Percentiles rank a stretch among this genome's conserved stretches.
Conservation (phyloP, 2,797 vertebrate genomes). For the Sebastes minor region DNA sequence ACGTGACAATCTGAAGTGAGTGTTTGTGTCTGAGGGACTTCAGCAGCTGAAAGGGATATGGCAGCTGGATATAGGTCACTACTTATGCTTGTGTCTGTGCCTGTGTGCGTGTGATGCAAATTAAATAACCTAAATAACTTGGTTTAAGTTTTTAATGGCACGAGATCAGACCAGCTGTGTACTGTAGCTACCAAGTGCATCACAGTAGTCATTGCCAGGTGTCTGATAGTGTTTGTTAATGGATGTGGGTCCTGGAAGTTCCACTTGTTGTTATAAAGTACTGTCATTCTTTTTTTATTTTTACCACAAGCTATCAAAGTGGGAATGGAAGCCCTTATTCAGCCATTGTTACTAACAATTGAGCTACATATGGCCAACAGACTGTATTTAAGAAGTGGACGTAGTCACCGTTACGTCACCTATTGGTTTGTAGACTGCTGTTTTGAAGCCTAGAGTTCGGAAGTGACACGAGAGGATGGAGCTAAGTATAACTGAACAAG, state of each 20-base stretch:
- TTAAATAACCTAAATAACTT: background rate
- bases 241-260: background rate
- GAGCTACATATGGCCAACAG: background rate
- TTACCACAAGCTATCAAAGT: background rate
- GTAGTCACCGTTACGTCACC: too few species aligned
- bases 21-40: background rate
- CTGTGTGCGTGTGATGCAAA: background rate
- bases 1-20: constrained; percentile 22
- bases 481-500: too few species aligned
- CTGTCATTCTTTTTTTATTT: background rate
- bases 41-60: constrained; percentile 17
- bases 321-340: background rate
- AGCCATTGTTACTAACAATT: background rate
- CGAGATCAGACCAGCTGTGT: background rate
- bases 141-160: constrained; percentile 4
- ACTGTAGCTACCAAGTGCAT: background rate
- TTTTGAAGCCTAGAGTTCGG: too few species aligned
- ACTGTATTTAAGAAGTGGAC: too few species aligned
- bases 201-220: background rate
- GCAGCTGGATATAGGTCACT: constrained; percentile 25
- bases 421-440: too few species aligned
- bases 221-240: background rate
- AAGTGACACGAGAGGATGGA: too few species aligned
- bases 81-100: background rate
- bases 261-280: background rate